These are phyloP conservation scores for Calyptommatus sinebrachiatus DNA, from an alignment of 2,113 vertebrate genomes.

Conservation along the genomic window DNA sequence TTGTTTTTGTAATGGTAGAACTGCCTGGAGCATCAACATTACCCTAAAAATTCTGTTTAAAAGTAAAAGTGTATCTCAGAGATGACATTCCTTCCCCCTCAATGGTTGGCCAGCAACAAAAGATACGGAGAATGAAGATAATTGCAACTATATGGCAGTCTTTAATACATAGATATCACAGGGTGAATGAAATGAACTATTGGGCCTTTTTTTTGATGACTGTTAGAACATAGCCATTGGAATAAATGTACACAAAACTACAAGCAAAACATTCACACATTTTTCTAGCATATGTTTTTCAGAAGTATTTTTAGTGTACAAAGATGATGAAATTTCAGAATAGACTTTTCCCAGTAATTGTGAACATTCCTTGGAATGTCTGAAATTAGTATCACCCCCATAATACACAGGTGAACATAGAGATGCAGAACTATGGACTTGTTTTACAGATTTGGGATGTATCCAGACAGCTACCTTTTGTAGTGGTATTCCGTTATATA, in stretches of 20 bases:
- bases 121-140: conserved; percentile 16
- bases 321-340: neutral
- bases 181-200: neutral
- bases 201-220: neutral
- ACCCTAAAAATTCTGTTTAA: conserved; percentile 43
- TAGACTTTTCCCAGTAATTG: too few species aligned
- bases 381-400: too few species aligned
- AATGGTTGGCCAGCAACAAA: conserved; percentile 37
- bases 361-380: neutral
- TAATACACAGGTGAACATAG: too few species aligned
- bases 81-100: conserved; percentile 24
- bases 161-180: neutral
- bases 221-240: neutral
- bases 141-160: neutral
- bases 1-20: conserved; percentile 29
- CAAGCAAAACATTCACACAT: neutral
- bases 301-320: too few species aligned
- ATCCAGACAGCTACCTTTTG: too few species aligned
- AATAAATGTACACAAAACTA: neutral
- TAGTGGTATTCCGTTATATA: too few species aligned
- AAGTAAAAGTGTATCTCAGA: conserved; percentile 7
- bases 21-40: conserved; percentile 38
- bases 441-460: too few species aligned
- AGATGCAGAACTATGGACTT: too few species aligned
- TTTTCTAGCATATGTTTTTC: neutral